Base-by-base conservation (phyloP, 23 tunicate genomes). In the Trididemnum clinides region DNA sequence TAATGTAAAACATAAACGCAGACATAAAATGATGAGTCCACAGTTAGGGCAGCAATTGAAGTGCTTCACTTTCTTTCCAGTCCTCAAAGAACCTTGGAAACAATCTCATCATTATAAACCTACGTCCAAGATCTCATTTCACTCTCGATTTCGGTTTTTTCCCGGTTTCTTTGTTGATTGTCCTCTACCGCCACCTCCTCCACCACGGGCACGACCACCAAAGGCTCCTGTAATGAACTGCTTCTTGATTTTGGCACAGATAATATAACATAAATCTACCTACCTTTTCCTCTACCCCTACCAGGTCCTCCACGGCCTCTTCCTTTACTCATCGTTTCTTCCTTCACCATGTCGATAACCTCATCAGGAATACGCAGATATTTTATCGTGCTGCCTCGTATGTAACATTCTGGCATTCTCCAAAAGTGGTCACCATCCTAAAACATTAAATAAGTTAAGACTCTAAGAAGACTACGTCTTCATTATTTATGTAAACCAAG, bases 351-450 rank as follows among this genome's bases (percentile, higher is more conserved):
- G 70, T 91, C 99, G 20, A 96, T 96, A 1, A 96, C 96, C 70
- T 96, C 99, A 76, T 91, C 97, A 28, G 99, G 97, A 51, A 96
- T 96, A 71, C 99, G 64, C 5, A 96, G 87, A 70, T 96, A 96
- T 51, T 96, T 96, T 39, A 96, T 96, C 0, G 99, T 96, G 78
- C 96, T 90, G 32, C 99, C 99, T 29, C 99, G 63, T 35, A 96
- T 91, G 88, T 96, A 96, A 44, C 99, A 96, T 50, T 96, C 99
- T 0, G 95, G 92, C 99, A 96, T 91, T 58, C 87, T 96, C 99
- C 99, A 96, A 66, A 96, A 96, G 81, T 91, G 99, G 69, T 96
- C 99, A 25, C 99, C 99, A 87, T 96, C 99, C 91, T 87, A 29
- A 33, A 51, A 37, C 15, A 18, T n/a, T n/a, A n/a, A n/a, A n/a